These are phyloP conservation scores for Fukomys damarensis DNA, from an alignment of 2,113 vertebrate species.

Conservation along the genomic window DNA sequence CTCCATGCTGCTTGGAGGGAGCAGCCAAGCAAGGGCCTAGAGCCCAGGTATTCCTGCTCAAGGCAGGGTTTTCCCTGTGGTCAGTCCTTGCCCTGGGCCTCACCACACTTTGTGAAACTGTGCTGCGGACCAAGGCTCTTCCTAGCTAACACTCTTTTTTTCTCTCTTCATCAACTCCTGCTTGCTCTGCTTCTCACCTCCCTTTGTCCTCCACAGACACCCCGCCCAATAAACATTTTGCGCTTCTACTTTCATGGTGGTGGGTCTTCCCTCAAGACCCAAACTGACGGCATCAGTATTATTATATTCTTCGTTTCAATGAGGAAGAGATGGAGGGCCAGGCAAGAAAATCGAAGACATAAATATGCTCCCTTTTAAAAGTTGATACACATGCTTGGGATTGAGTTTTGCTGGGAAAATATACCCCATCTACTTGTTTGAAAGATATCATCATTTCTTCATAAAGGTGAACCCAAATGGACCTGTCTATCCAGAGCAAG, in stretches of 20 bases:
- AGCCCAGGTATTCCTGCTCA: not conserved
- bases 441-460: not conserved
- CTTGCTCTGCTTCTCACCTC: not conserved
- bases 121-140: not conserved
- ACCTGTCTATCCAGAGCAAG: not conserved
- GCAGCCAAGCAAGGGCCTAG: too few species aligned
- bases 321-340: not conserved
- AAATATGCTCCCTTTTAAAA: not conserved
- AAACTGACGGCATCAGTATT: not conserved
- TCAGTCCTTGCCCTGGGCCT: not conserved
- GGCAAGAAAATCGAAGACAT: not conserved
- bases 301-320: not conserved
- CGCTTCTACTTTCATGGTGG: not conserved
- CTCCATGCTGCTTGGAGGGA: not conserved
- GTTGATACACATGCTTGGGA: not conserved
- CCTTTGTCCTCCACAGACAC: not conserved
- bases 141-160: not conserved
- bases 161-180: not conserved
- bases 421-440: not conserved
- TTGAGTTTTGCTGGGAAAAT: not conserved
- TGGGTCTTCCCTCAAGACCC: not conserved
- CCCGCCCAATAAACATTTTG: not conserved
- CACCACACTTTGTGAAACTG: not conserved
- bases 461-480: not conserved
- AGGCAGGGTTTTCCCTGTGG: rapidly evolving